Conservation (phyloP, 1,140 invertebrate species). For the Pissodes strobi region DNA sequence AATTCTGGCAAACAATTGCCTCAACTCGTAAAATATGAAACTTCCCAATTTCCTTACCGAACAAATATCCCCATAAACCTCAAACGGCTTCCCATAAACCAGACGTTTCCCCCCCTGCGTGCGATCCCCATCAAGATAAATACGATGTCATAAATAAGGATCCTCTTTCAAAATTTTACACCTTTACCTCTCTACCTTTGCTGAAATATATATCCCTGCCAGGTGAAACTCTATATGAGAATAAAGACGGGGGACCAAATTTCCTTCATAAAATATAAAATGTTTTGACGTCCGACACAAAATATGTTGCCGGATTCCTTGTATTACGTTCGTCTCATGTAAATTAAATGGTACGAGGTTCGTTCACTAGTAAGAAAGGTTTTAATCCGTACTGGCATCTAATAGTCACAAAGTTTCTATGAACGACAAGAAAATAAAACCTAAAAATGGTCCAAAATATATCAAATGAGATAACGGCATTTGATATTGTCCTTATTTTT, state of each 20-base stretch:
- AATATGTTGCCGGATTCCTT: too few species aligned
- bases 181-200: slow-evolving; percentile 7
- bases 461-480: too few species aligned
- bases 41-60: background rate
- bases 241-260: slow-evolving; percentile 2
- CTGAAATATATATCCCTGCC: slow-evolving; percentile 16
- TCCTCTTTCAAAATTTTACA: slow-evolving; percentile 27
- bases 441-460: too few species aligned
- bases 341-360: too few species aligned
- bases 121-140: slow-evolving; percentile 19
- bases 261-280: slow-evolving; percentile 1
- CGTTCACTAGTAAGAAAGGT: too few species aligned
- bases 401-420: too few species aligned
- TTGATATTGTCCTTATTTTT: too few species aligned
- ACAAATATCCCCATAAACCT: slow-evolving; percentile 17
- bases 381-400: too few species aligned
- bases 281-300: background rate
- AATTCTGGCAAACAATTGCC: too few species aligned
- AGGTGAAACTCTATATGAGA: slow-evolving; percentile 20
- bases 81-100: slow-evolving; percentile 12
- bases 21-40: background rate
- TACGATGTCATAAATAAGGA: slow-evolving; percentile 24
- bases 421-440: too few species aligned
- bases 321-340: too few species aligned
- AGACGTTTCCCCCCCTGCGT: slow-evolving; percentile 4